phyloP scores from a whole-genome alignment of 1,140 invertebrate genomes.

The Drosophila ananassae region DNA sequence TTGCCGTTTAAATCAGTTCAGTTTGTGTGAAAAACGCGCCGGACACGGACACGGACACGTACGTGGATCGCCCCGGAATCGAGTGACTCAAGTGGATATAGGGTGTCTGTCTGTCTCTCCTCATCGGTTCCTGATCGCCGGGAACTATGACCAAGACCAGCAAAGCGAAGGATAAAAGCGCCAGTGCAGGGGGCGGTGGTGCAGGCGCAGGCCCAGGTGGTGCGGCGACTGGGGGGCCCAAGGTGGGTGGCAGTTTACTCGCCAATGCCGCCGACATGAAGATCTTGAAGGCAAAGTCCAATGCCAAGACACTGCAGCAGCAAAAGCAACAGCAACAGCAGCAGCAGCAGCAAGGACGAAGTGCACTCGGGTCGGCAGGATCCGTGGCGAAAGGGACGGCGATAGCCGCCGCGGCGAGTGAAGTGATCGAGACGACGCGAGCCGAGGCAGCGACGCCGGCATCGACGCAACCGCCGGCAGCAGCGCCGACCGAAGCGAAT shows the following conservation, averaged over 20 bases:
- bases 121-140: background rate
- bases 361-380: slow-evolving; percentile 7
- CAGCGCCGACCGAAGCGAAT: slow-evolving; percentile 65
- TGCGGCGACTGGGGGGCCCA: slow-evolving; percentile 18
- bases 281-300: slow-evolving; percentile 66
- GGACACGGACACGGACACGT: slow-evolving; percentile 75
- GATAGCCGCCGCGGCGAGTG: slow-evolving; percentile 26
- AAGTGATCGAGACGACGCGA: slow-evolving; percentile 37
- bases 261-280: slow-evolving; percentile 75
- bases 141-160: slow-evolving; percentile 68
- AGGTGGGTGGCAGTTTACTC: slow-evolving; percentile 46
- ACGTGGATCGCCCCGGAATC: slow-evolving; percentile 42
- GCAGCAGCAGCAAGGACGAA: slow-evolving; percentile 44
- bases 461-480: slow-evolving; percentile 22
- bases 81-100: slow-evolving; percentile 6
- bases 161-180: slow-evolving; percentile 61
- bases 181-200: background rate
- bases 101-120: background rate
- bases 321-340: slow-evolving; percentile 15
- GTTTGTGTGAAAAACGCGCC: slow-evolving; percentile 75
- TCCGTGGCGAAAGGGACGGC: slow-evolving; percentile 64
- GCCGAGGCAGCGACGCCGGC: slow-evolving; percentile 23
- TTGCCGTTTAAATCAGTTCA: slow-evolving; percentile 43
- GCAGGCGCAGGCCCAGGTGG: too few species aligned
- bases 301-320: slow-evolving; percentile 56